Evolutionary conservation across 1,140 invertebrate species (phyloP).

Genomic region (Anadara kagoshimensis): DNA sequence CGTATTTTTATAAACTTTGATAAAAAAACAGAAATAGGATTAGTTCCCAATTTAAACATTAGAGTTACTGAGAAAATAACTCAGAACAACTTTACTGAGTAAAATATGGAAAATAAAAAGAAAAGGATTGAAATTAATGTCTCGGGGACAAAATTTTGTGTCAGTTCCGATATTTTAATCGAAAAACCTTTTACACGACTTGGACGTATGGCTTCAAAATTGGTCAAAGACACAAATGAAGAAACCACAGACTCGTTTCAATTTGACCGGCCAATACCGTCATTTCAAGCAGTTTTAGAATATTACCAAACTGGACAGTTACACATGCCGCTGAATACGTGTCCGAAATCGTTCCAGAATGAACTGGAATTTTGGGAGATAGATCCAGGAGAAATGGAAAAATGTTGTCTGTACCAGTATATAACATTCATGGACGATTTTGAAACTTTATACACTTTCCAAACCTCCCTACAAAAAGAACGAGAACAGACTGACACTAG

Average conservation of each 20-base stretch:
- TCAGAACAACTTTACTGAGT: too few species aligned
- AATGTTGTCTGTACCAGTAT: slow-evolving; percentile 16
- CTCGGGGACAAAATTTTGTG: slow-evolving; percentile 43
- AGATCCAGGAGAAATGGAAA: slow-evolving; percentile 75
- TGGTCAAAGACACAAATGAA: background rate
- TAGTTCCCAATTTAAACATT: too few species aligned
- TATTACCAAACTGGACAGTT: slow-evolving; percentile 98
- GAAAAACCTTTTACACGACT: slow-evolving; percentile 22
- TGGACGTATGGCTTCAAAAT: background rate
- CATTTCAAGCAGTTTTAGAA: slow-evolving; percentile 98
- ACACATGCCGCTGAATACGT: slow-evolving; percentile 98
- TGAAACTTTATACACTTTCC: slow-evolving; percentile 9
- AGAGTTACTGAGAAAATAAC: too few species aligned
- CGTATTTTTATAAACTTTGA: too few species aligned
- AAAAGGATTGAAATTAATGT: slow-evolving; percentile 41
- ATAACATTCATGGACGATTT: slow-evolving; percentile 13
- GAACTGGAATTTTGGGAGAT: slow-evolving; percentile 99
- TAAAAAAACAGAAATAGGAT: too few species aligned
- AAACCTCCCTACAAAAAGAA: background rate
- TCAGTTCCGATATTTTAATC: slow-evolving; percentile 20
- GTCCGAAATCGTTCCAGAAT: slow-evolving; percentile 97
- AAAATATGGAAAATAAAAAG: background rate
- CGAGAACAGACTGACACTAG: background rate
- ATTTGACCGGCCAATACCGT: slow-evolving; percentile 87
- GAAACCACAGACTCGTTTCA: background rate